A percentile compares a stretch with the other conserved stretches of the same genome.
These are phyloP conservation scores for Mesocricetus auratus DNA, from an alignment of 2,113 vertebrate genomes.

Conservation along the genomic window DNA sequence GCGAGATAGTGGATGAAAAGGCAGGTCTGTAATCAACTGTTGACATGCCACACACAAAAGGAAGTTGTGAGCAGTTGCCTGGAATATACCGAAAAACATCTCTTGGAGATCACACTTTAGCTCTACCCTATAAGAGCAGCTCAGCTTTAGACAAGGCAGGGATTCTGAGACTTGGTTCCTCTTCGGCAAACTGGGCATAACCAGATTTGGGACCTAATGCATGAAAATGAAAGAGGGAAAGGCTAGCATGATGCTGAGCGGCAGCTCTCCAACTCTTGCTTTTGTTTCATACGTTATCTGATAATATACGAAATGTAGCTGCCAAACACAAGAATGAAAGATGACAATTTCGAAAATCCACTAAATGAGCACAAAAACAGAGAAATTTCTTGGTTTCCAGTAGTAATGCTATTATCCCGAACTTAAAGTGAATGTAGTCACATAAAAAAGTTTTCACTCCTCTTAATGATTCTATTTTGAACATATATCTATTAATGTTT, in stretches of 20 bases:
- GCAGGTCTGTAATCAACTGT: conserved; percentile 23
- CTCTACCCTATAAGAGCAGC: neutral
- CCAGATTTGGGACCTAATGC: neutral
- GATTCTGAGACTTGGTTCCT: neutral
- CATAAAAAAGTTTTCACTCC: neutral
- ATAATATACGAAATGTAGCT: conserved; percentile 1
- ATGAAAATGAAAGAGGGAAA: neutral
- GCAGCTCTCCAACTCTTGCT: neutral
- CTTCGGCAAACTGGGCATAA: neutral
- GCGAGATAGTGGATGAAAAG: conserved; percentile 27
- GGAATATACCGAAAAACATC: neutral
- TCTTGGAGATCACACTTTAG: neutral
- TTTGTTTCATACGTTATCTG: conserved; percentile 1
- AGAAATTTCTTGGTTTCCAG: conserved; percentile 7
- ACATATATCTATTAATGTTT: neutral
- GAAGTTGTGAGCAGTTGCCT: neutral
- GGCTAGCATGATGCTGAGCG: neutral
- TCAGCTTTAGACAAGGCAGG: neutral
- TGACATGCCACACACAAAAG: neutral
- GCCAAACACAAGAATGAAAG: neutral
- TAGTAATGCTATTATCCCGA: neutral
- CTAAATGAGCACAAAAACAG: neutral
- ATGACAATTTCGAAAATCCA: conserved; percentile 26
- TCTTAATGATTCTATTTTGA: conserved; percentile 17
- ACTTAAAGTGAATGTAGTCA: conserved; percentile 15